Evolutionary conservation across 2,888 invertebrate genomes (phyloP), one percentile per base, ranked within the genome.

Genomic region (Cynaeus angustus): DNA sequence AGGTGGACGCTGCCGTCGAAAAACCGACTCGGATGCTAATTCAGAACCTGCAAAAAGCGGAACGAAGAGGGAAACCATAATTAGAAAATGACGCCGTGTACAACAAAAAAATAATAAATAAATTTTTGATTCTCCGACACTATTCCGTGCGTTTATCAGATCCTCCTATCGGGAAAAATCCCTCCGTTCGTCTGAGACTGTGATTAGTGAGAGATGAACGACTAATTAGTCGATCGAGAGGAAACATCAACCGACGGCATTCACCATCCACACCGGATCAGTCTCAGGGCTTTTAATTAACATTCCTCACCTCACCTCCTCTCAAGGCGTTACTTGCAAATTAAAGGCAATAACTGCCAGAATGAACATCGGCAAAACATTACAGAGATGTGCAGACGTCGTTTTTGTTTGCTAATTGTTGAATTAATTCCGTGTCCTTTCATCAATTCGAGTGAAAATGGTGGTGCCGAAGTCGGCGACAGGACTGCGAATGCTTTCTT

Each of bases 341-440:
- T 84, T 84, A 84, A 83, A 84, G 85, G 83, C 85, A 84, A 85
- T 84, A 84, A 82, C 83, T 83, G 83, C 83, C 83, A 83, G 82
- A 80, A 71, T 78, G 82, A 81, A 79, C 80, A 80, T 81, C 77
- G 81, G 79, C 79, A 79, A 81, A 81, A 79, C 79, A 80, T 79
- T 79, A 81, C 80, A 78, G 71, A 78, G 78, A 80, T 79, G 80
- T 78, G 79, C 76, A 77, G 76, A 79, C 80, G 79, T 78, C 82
- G 83, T 84, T 83, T 83, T 84, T 84, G 83, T 84, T 84, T 83
- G 82, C 82, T 83, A 83, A 84, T 83, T 83, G 83, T 84, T 82
- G 83, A 83, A 84, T 84, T 84, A 83, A 83, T 83, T 83, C 80
- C 78, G 75, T 80, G 81, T 81, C 79, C 80, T 79, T 79, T 79